Percentiles rank a stretch among this genome's conserved stretches.
phyloP scores from a whole-genome alignment of 2,888 invertebrate species.

The Microctonus brassicae region DNA sequence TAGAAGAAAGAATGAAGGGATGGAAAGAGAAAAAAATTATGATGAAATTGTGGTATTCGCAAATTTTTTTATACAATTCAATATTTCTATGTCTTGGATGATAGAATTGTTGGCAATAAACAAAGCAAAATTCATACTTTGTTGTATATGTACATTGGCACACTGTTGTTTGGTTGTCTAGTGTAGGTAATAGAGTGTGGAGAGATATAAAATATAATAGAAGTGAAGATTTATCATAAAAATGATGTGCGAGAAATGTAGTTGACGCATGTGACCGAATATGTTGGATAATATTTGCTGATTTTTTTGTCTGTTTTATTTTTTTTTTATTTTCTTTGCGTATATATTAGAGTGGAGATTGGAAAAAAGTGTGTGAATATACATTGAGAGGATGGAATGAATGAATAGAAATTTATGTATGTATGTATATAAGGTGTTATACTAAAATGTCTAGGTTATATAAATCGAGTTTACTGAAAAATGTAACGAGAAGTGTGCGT shows the following conservation, averaged over 20 bases:
- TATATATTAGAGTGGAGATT: too few relatives aligned
- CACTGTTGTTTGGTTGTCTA: not conserved
- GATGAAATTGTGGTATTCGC: not conserved
- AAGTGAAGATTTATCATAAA: slow-evolving; percentile 59
- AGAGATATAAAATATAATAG: slow-evolving; percentile 45
- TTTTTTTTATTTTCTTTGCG: not conserved
- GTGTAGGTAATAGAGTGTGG: not conserved
- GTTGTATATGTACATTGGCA: not conserved
- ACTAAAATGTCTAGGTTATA: not conserved
- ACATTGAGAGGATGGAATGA: not conserved
- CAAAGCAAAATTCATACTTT: slow-evolving; percentile 25
- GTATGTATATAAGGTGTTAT: not conserved
- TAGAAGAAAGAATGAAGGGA: not conserved
- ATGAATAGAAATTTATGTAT: slow-evolving; percentile 17
- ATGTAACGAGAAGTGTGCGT: not conserved
- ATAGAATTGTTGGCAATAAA: slow-evolving; percentile 23
- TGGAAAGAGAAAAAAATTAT: not conserved
- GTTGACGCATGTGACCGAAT: not conserved
- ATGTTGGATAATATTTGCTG: slow-evolving; percentile 1
- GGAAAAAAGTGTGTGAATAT: slow-evolving; percentile 5
- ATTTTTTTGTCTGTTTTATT: not conserved
- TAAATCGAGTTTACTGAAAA: not conserved
- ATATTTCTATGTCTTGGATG: slow-evolving; percentile 31
- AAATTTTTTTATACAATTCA: slow-evolving; percentile 21
- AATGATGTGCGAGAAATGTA: slow-evolving; percentile 53